Conservation (phyloP, 1,140 invertebrate genomes). For the Bombus breviceps region DNA sequence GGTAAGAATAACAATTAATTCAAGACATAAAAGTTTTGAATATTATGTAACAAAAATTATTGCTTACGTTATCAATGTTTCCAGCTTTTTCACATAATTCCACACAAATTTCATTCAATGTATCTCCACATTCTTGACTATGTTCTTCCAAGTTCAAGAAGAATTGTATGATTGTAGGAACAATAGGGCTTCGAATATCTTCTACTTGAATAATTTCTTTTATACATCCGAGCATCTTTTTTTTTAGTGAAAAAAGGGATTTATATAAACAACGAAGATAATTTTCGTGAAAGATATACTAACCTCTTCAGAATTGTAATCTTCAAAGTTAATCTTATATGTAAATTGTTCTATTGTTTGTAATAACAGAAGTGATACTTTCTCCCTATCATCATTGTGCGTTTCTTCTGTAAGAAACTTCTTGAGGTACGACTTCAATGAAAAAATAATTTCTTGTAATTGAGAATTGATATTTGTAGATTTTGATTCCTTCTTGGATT, state of each 20-base stretch:
- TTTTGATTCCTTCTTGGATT: conserved; percentile 52
- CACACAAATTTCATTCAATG: conserved; percentile 77
- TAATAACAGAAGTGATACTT: conserved; percentile 77
- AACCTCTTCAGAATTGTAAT: conserved; percentile 66
- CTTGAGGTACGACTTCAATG: conserved; percentile 67
- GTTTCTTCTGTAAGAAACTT: conserved; percentile 69
- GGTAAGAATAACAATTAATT: conserved; percentile 36
- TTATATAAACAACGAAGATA: conserved; percentile 7
- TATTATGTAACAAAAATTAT: neutral
- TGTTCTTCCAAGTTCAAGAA: conserved; percentile 75
- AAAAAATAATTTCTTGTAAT: conserved; percentile 65
- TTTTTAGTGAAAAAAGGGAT: conserved; percentile 13
- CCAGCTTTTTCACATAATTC: conserved; percentile 78
- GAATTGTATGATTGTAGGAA: conserved; percentile 71
- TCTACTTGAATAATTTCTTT: conserved; percentile 74
- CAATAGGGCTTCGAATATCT: conserved; percentile 63
- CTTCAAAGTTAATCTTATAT: conserved; percentile 75
- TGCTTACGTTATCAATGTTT: conserved; percentile 74
- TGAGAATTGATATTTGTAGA: conserved; percentile 62
- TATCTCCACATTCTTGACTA: conserved; percentile 68
- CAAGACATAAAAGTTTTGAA: neutral
- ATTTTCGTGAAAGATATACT: conserved; percentile 28
- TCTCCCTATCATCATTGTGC: conserved; percentile 72
- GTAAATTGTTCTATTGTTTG: conserved; percentile 77
- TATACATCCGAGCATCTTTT: conserved; percentile 80